Evolutionary conservation across 2,113 vertebrate species (phyloP), one percentile per base, ranked within the genome.

Genomic region (Myrmecophaga tridactyla): DNA sequence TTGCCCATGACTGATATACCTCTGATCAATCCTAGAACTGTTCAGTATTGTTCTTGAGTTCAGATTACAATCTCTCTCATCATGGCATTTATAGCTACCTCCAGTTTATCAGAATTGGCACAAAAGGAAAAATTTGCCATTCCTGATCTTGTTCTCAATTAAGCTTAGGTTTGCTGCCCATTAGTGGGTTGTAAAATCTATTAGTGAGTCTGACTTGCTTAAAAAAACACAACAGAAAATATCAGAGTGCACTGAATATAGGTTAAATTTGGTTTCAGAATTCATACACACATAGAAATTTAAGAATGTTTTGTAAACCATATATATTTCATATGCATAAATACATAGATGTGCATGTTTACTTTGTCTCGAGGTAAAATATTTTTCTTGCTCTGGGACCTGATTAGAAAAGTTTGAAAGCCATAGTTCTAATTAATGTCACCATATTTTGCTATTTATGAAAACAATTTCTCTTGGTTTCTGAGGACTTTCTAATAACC

Each of bases 401-500:
- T 60, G 21, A 13, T 41, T 51, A 63, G 77, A 56, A 63, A 93
- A 93, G 21, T 83, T 58, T 83, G 56, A 96, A 95, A 91, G 69
- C 39, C 43, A 43, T 75, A 58, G 27, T 58, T 77, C 7, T 56
- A 48, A 63, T 63, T 83, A 60, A 60, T 90, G 39, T 72, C 18
- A 51, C 46, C 36, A 27, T 78, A 56, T 82, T 76, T 81, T 77
- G 58, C 36, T 95, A 12, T 63, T 87, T 90, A 31, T 58, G 27
- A 25, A 77, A 85, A 78, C 34, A 51, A 76, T 46, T 89, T 92
- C n/a, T 23, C 2, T 91, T 72, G 63, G 51, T 73, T 80, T 29
- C 63, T 93, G 14, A 77, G 60, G 53, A 90, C 43, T 90, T 90
- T 48, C 14, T 92, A 46, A 31, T 63, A 95, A 93, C 41, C 83